Evolutionary conservation across 2,888 invertebrate species (phyloP).

Genomic region (Aphodius granarius): DNA sequence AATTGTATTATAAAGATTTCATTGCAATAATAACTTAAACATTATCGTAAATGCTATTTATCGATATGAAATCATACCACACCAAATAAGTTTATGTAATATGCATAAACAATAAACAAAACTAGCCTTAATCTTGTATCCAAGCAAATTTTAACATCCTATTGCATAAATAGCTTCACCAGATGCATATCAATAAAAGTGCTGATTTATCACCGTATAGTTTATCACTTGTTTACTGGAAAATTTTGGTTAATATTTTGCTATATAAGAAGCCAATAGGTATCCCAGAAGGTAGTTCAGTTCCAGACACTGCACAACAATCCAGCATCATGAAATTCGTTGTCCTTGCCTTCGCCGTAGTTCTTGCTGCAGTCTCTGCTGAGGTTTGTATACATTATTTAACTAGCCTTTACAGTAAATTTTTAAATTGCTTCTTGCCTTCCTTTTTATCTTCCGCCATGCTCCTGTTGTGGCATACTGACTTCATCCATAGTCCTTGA

Average conservation of each 20-base stretch:
- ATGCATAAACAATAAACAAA: not conserved
- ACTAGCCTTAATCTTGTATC: not conserved
- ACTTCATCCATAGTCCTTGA: too few species aligned
- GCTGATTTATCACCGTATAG: not conserved
- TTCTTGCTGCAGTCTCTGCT: conserved; percentile 2
- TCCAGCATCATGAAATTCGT: conserved; percentile 5
- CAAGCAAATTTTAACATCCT: not conserved
- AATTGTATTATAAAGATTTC: too few species aligned
- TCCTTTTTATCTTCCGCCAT: too few species aligned
- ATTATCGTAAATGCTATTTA: not conserved
- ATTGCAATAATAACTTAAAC: not conserved
- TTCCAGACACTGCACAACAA: not conserved
- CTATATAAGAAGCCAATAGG: not conserved
- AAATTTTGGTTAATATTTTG: not conserved
- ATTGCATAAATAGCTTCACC: not conserved
- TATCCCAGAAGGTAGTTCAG: not conserved
- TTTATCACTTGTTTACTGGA: not conserved
- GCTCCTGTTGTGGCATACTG: too few species aligned
- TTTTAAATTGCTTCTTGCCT: too few species aligned
- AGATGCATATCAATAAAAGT: not conserved
- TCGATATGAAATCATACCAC: not conserved
- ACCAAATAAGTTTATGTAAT: not conserved
- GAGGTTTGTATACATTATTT: not conserved
- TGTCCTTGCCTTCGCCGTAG: not conserved
- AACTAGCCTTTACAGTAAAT: too few species aligned